These are phyloP conservation scores for Anastatus disparis DNA, from an alignment of 1,140 invertebrate species.

Conservation along the genomic window DNA sequence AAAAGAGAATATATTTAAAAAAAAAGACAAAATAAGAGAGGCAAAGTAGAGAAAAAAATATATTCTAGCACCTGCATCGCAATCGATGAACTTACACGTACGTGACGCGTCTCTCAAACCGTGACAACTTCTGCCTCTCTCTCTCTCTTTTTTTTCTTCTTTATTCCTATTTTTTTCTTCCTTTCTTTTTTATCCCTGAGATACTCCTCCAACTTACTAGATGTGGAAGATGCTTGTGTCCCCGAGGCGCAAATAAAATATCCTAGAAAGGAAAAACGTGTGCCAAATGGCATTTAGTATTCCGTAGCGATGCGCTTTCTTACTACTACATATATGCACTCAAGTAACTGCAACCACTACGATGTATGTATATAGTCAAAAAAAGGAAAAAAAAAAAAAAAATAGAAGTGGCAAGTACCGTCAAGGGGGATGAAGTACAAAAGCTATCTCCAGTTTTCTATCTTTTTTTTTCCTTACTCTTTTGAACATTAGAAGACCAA, in stretches of 20 bases:
- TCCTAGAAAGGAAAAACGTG: conserved; percentile 48
- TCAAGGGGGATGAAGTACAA: conserved; percentile 47
- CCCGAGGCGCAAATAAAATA: conserved; percentile 54
- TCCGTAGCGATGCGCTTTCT: conserved; percentile 40
- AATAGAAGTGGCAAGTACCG: conserved; percentile 59
- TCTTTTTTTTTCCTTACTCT: conserved; percentile 30
- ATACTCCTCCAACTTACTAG: neutral
- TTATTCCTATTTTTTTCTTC: neutral
- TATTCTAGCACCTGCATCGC: conserved; percentile 47
- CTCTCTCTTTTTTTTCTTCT: conserved; percentile 15
- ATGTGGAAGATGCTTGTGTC: neutral
- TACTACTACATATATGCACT: conserved; percentile 43
- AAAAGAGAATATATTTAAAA: neutral
- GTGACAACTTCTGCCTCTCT: conserved; percentile 9
- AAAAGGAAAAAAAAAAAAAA: no score
- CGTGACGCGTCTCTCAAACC: conserved; percentile 15
- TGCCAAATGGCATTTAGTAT: conserved; percentile 63
- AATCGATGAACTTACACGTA: conserved; percentile 52
- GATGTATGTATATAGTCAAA: no score
- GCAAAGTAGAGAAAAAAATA: conserved; percentile 12
- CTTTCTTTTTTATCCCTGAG: conserved; percentile 25
- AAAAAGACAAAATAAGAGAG: neutral
- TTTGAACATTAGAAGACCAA: no score
- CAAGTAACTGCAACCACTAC: conserved; percentile 54
- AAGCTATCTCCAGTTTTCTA: conserved; percentile 27